Base-by-base conservation (phyloP, 2,113 vertebrate genomes). In the Platichthys stellatus region DNA sequence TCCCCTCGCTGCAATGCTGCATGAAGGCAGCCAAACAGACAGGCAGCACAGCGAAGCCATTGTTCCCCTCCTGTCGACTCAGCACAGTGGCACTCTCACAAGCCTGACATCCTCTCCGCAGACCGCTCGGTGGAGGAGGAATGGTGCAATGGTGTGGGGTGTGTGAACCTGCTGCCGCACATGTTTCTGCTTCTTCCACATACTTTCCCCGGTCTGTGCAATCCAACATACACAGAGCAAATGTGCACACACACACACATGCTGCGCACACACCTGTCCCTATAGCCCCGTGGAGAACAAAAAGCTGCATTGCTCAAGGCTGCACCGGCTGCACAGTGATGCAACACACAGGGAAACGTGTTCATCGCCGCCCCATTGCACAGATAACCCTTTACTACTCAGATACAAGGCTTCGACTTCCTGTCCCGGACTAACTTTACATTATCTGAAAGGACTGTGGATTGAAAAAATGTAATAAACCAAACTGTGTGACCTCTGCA, bases 31-130 rank as follows among this genome's bases (percentile, higher is more conserved):
- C 80, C 78, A 80, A 90, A 83, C 66, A 69, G 82, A 85, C 73
- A 64, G 71, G 72, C 76, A 74, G 82, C 78, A 92, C 91, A 92
- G 89, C 79, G n/a, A 63, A 51, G 81, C 69, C 77, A 92, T 91
- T 91, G 93, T 93, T 89, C 63, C 65, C 72, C 73, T 76, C 49
- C 79, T 84, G 90, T 76, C 85, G 59, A 90, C 79, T 87, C 88
- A 87, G 88, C 84, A 83, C 66, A 69, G 73, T 63, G 70, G 65
- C 73, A 20, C 76, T 84, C 78, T 87, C 79, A 45, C 75, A 57
- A 72, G 78, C 75, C 82, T 77, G 85, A 81, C 75, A 64, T 69
- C 75, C 75, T 81, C 74, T 85, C 49, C 26, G 35, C 80, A 58
- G 72, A 83, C 80, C 68, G 38, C 68, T 74, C 18, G 69, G 43